These are phyloP conservation scores for Sebastes miniatus DNA, from an alignment of 2,797 vertebrate genomes.

Conservation along the genomic window DNA sequence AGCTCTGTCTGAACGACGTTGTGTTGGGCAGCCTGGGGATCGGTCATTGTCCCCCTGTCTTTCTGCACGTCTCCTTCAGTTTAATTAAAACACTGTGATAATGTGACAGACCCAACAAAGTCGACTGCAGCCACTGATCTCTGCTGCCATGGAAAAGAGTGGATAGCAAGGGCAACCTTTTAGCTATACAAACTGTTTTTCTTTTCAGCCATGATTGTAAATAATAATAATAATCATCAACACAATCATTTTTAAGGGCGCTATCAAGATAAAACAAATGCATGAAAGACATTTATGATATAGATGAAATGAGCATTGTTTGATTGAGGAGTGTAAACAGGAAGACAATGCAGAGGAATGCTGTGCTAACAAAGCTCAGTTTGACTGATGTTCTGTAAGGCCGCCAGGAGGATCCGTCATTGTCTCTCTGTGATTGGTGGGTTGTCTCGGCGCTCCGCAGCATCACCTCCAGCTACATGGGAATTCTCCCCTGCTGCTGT, in stretches of 20 bases:
- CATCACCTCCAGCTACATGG: conserved; percentile 71
- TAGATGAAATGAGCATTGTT: conserved; percentile 30
- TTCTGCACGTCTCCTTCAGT: conserved; percentile 61
- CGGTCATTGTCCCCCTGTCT: conserved; percentile 68
- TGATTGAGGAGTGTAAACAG: conserved; percentile 30
- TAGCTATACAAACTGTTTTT: neutral
- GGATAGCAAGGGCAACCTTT: neutral
- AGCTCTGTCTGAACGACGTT: conserved; percentile 48
- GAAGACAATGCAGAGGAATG: conserved; percentile 66
- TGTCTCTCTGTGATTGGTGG: conserved; percentile 72
- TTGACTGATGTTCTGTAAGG: conserved; percentile 78
- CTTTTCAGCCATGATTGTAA: neutral
- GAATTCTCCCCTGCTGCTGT: conserved; percentile 74
- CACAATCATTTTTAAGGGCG: neutral
- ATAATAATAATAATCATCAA: neutral
- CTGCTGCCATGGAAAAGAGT: neutral
- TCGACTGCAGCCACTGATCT: conserved; percentile 2
- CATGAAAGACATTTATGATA: conserved; percentile 17
- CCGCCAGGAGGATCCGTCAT: conserved; percentile 72
- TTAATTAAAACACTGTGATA: conserved; percentile 71
- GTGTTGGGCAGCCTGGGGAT: conserved; percentile 62
- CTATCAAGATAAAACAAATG: neutral
- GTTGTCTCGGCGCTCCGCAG: conserved; percentile 66
- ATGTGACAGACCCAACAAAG: conserved; percentile 43
- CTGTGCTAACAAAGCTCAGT: conserved; percentile 66